A percentile compares a stretch with the other conserved stretches of the same genome.
Conservation (phyloP, 1,140 invertebrate species). For the Nasonia longicornis region DNA sequence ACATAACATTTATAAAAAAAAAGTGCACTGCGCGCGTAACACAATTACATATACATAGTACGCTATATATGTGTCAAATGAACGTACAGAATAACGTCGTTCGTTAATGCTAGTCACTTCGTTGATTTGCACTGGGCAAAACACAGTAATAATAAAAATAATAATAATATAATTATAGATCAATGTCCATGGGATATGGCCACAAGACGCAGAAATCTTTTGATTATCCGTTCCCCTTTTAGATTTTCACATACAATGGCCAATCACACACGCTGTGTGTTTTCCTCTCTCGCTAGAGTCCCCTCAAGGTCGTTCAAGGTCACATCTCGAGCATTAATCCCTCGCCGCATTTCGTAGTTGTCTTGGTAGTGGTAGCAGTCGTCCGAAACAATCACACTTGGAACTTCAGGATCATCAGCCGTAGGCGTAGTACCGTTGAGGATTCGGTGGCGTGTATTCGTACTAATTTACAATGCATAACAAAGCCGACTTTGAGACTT, state of each 20-base stretch:
- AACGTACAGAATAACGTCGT: neutral
- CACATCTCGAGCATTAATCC: neutral
- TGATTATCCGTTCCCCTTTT: conserved; percentile 30
- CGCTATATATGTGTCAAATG: conserved; percentile 13
- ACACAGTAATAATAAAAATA: neutral
- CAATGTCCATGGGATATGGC: conserved; percentile 40
- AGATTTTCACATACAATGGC: neutral
- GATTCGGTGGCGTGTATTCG: conserved; percentile 55
- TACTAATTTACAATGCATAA: conserved; percentile 54
- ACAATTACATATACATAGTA: neutral
- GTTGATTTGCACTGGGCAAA: neutral
- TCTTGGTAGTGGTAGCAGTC: neutral
- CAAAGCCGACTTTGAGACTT: conserved; percentile 38
- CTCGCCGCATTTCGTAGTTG: neutral
- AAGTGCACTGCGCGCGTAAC: neutral
- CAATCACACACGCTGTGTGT: neutral
- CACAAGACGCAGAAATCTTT: conserved; percentile 29
- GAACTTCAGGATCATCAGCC: conserved; percentile 31
- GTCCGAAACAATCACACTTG: neutral
- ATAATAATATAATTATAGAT: conserved; percentile 15
- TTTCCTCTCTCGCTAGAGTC: neutral
- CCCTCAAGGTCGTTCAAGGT: neutral
- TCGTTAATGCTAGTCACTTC: conserved; percentile 7
- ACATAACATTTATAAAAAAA: conserved; percentile 14
- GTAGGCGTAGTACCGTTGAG: conserved; percentile 25